Evolutionary conservation across 2,888 invertebrate species (phyloP).

Genomic region (Hymenopus coronatus): DNA sequence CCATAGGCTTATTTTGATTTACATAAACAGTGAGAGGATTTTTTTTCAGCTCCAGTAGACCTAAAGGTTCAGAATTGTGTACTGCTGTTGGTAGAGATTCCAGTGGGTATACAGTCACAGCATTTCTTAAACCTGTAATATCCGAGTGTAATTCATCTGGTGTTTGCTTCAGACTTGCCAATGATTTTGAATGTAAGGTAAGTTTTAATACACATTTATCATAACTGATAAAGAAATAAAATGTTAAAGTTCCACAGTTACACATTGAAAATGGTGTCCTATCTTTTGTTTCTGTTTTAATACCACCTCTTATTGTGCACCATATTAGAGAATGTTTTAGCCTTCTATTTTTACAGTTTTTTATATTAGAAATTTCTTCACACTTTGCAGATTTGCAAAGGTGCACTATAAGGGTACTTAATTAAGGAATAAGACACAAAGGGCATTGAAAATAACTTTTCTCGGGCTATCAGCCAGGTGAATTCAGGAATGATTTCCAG

Average conservation of each 20-base stretch:
- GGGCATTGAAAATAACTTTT: too few relatives aligned
- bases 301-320: too few relatives aligned
- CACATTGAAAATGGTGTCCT: too few relatives aligned
- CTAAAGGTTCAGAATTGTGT: slow-evolving; percentile 50
- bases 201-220: not conserved
- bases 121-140: slow-evolving; percentile 51
- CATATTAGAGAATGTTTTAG: too few relatives aligned
- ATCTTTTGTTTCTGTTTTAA: too few relatives aligned
- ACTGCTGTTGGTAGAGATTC: slow-evolving; percentile 59
- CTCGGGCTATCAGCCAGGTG: too few relatives aligned
- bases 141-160: slow-evolving; percentile 53
- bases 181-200: not conserved
- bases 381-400: too few relatives aligned
- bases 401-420: too few relatives aligned
- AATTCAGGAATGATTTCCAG: too few relatives aligned
- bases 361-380: too few relatives aligned
- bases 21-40: not conserved
- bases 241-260: not conserved
- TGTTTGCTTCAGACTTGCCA: slow-evolving; percentile 51
- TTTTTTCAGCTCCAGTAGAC: not conserved
- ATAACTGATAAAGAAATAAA: not conserved
- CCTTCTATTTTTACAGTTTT: too few relatives aligned
- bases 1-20: not conserved
- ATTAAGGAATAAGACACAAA: too few relatives aligned
- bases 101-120: slow-evolving; percentile 52